A percentile compares a stretch with the other conserved stretches of the same genome.
Evolutionary conservation across 1,140 invertebrate species (phyloP).

Genomic region (Mactra quadrangularis): DNA sequence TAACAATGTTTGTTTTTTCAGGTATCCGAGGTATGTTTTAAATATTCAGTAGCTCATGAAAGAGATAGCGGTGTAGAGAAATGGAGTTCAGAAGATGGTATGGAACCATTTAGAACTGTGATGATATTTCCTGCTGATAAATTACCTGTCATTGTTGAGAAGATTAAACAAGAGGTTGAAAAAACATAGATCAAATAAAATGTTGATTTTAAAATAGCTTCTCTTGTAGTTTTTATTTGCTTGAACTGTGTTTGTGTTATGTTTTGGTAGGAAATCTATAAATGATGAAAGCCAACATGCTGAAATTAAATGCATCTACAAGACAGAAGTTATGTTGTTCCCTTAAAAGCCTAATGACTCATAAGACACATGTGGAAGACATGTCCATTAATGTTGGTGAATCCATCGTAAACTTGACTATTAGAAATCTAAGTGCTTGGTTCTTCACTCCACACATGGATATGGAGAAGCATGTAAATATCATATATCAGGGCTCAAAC

Average conservation of each 20-base stretch:
- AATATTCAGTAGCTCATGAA: conserved; percentile 53
- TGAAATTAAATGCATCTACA: no score
- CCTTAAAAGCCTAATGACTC: no score
- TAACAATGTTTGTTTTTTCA: no score
- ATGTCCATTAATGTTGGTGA: no score
- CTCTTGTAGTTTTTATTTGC: background rate
- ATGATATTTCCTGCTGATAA: conserved; percentile 42
- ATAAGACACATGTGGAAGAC: no score
- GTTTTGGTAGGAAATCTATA: background rate
- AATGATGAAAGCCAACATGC: no score
- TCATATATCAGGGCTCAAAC: no score
- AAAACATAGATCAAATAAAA: conserved; percentile 32
- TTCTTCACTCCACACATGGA: no score
- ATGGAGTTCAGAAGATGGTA: conserved; percentile 56
- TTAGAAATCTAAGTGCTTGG: no score
- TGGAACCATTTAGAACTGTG: conserved; percentile 58
- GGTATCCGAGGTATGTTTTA: conserved; percentile 35
- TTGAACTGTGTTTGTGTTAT: background rate
- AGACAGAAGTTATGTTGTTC: no score
- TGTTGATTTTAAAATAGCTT: background rate
- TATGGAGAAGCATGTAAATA: no score
- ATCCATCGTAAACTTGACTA: no score
- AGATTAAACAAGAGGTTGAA: conserved; percentile 40
- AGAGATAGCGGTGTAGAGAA: conserved; percentile 36
- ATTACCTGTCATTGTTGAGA: conserved; percentile 30